Conservation (phyloP, 2,113 vertebrate genomes). For the Parus major region DNA sequence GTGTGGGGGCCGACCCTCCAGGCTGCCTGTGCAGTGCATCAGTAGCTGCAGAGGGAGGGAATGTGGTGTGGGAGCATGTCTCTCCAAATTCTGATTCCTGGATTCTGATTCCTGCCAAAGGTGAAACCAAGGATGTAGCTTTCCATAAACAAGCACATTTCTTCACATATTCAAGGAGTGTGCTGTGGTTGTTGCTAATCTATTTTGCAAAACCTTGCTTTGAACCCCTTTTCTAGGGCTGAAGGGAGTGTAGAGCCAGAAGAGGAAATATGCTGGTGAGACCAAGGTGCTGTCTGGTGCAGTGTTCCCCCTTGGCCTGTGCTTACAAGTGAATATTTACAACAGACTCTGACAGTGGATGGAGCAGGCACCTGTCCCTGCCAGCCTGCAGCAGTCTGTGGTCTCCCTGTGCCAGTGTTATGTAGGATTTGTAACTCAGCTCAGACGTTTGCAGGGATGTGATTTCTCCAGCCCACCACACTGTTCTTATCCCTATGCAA, state of each 20-base stretch:
- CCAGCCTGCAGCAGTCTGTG: background rate
- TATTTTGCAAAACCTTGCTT: background rate
- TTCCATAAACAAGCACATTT: background rate
- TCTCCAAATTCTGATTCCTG: background rate
- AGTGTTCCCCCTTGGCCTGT: no score
- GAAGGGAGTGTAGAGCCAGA: background rate
- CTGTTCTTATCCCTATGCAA: background rate
- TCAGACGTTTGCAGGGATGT: background rate
- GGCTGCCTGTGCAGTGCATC: background rate
- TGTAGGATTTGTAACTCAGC: background rate
- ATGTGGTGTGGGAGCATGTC: background rate
- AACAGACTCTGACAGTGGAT: rapidly evolving
- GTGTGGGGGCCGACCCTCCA: rapidly evolving
- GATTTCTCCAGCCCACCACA: background rate
- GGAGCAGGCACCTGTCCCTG: rapidly evolving
- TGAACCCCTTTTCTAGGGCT: background rate
- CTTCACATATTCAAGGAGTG: rapidly evolving
- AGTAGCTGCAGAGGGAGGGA: background rate
- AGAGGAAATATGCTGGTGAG: background rate
- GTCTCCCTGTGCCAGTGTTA: rapidly evolving
- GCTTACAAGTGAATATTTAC: background rate
- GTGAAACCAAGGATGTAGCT: background rate
- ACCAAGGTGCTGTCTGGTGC: background rate
- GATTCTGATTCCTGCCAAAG: background rate
- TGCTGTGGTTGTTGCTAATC: rapidly evolving